Evolutionary conservation across 1,140 invertebrate species (phyloP).

Genomic region (Tetragnatha versicolor): DNA sequence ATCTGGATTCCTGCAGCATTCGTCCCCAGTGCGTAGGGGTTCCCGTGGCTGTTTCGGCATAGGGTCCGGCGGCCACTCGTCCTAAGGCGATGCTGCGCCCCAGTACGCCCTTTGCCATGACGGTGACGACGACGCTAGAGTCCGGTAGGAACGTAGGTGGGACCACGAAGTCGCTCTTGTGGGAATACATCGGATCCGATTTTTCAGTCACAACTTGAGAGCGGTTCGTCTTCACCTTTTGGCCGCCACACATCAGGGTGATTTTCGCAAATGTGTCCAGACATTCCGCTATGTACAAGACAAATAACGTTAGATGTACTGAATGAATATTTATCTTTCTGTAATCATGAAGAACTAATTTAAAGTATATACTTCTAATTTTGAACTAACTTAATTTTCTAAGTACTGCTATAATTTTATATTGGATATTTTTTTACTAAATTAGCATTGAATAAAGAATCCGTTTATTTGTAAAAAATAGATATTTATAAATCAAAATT

Average conservation of each 20-base stretch:
- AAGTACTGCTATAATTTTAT: too few relatives aligned
- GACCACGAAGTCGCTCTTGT: conserved; percentile 43
- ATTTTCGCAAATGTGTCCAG: conserved; percentile 50
- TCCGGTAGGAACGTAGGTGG: conserved; percentile 38
- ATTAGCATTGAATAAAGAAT: too few relatives aligned
- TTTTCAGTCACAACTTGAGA: conserved; percentile 4
- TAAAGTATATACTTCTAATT: too few relatives aligned
- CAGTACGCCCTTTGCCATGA: conserved; percentile 19
- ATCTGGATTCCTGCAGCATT: conserved; percentile 36
- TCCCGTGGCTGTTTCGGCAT: not conserved
- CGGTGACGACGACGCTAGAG: conserved; percentile 31
- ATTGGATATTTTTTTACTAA: too few relatives aligned
- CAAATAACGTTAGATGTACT: too few relatives aligned
- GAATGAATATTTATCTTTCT: too few relatives aligned
- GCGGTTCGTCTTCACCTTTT: conserved; percentile 50
- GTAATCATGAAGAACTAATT: too few relatives aligned
- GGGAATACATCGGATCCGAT: conserved; percentile 39
- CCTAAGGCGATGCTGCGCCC: conserved; percentile 31
- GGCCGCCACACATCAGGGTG: conserved; percentile 41
- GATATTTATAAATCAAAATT: too few relatives aligned
- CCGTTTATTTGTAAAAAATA: too few relatives aligned
- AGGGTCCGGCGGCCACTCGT: conserved; percentile 40
- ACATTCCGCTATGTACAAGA: too few relatives aligned
- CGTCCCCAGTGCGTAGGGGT: conserved; percentile 46
- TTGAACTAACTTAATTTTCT: too few relatives aligned